Percentiles rank a stretch among this genome's conserved stretches.
Conservation (phyloP, 2,888 invertebrate genomes). For the Cynaeus angustus region DNA sequence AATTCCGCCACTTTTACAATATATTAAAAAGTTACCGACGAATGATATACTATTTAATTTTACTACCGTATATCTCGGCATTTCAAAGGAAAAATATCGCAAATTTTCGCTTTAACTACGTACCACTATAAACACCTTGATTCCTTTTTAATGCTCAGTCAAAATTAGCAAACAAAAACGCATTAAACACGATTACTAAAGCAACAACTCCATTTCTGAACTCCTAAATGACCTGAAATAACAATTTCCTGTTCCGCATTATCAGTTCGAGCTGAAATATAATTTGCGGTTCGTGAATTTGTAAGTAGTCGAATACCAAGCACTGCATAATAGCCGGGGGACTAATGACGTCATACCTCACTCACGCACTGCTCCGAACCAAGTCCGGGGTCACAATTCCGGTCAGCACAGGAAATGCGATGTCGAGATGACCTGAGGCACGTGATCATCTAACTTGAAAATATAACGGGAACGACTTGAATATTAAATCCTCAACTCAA, state of each 20-base stretch:
- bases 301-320: constrained; percentile 52
- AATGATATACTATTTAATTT: constrained; percentile 65
- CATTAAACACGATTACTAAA: no score
- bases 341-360: constrained; percentile 57
- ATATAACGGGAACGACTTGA: constrained; percentile 57
- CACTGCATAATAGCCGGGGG: constrained; percentile 54
- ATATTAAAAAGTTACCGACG: constrained; percentile 63
- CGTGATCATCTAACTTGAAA: constrained; percentile 58
- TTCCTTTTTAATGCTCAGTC: constrained; percentile 12
- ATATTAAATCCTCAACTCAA: constrained; percentile 53
- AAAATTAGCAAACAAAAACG: constrained; percentile 8
- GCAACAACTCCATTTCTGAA: constrained; percentile 24
- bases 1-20: constrained; percentile 63
- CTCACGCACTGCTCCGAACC: constrained; percentile 49
- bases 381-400: constrained; percentile 56
- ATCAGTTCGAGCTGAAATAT: constrained; percentile 20
- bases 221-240: constrained; percentile 31
- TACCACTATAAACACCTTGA: background rate
- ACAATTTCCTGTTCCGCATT: constrained; percentile 20
- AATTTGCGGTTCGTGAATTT: constrained; percentile 41
- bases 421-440: constrained; percentile 57
- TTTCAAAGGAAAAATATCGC: constrained; percentile 23
- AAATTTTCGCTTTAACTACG: constrained; percentile 9
- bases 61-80: constrained; percentile 54
- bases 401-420: constrained; percentile 58